These are phyloP conservation scores for Meandrina meandrites DNA, from an alignment of 92 coral and sea anemone species.

Conservation along the genomic window DNA sequence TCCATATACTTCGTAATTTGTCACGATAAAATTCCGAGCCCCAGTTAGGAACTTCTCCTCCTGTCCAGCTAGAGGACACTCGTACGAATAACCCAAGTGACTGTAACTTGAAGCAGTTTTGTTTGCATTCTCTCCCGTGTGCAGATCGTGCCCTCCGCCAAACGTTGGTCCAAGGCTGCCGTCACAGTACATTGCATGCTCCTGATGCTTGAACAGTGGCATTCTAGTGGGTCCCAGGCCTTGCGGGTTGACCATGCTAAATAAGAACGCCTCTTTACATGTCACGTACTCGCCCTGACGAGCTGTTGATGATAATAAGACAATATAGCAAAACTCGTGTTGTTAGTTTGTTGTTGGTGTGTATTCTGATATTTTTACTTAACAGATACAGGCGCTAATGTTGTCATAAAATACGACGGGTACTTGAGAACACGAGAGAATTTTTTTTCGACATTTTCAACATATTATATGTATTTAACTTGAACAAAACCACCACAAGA, in stretches of 20 bases:
- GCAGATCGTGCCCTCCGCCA: conserved; percentile 51
- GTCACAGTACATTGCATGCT: conserved; percentile 43
- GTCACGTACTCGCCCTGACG: not conserved
- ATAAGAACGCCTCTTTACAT: conserved; percentile 44
- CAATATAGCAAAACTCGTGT: not conserved
- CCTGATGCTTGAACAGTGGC: not conserved
- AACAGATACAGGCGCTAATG: no score
- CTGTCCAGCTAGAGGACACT: conserved; percentile 48
- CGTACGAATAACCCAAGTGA: conserved; percentile 33
- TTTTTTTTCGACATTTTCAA: no score
- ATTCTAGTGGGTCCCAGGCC: conserved; percentile 35
- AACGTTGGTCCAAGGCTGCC: conserved; percentile 55
- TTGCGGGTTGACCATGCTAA: conserved; percentile 47
- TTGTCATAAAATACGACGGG: no score
- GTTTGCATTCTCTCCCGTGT: conserved; percentile 30
- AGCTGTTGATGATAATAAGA: conserved; percentile 20
- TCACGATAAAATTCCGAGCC: conserved; percentile 25
- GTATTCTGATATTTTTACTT: not conserved
- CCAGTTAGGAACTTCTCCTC: conserved; percentile 42
- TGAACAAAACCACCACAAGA: no score
- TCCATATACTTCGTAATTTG: not conserved
- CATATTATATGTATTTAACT: no score
- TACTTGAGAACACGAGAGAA: no score
- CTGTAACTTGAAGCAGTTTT: not conserved
- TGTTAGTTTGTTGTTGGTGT: no score